Percentiles rank a stretch among this genome's conserved stretches.
Evolutionary conservation across 2,113 vertebrate species (phyloP).

Genomic region (Ictidomys tridecemlineatus): DNA sequence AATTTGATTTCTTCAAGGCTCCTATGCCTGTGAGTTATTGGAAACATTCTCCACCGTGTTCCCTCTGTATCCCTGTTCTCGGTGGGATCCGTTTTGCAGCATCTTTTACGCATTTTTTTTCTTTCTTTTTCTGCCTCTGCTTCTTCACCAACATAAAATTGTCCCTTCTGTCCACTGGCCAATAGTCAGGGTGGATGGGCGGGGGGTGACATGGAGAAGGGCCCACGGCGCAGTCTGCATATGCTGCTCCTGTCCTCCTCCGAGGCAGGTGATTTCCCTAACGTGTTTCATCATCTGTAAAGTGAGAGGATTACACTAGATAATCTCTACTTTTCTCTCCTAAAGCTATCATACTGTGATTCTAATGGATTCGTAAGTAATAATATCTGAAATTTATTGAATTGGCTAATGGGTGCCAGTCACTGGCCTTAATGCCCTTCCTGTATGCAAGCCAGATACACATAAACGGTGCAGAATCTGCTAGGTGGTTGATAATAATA

Average conservation of each 20-base stretch:
- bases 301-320: background rate
- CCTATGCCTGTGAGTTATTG: background rate
- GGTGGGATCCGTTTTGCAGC: background rate
- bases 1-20: background rate
- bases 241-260: background rate
- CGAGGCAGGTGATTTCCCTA: background rate
- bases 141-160: background rate
- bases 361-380: background rate
- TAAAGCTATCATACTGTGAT: background rate
- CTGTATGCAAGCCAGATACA: background rate
- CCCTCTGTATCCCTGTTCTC: background rate
- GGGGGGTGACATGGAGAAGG: background rate
- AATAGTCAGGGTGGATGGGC: background rate
- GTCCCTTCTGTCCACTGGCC: background rate
- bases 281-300: background rate
- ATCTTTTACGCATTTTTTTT: constrained; percentile 6
- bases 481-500: background rate
- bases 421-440: background rate
- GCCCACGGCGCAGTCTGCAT: background rate
- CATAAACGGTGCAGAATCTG: background rate
- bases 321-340: background rate
- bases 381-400: background rate
- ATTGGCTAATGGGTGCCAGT: background rate
- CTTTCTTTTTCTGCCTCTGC: background rate
- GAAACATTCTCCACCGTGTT: background rate